Evolutionary conservation across 2,888 invertebrate genomes (phyloP).

Genomic region (Dryocosmus kuriphilus): DNA sequence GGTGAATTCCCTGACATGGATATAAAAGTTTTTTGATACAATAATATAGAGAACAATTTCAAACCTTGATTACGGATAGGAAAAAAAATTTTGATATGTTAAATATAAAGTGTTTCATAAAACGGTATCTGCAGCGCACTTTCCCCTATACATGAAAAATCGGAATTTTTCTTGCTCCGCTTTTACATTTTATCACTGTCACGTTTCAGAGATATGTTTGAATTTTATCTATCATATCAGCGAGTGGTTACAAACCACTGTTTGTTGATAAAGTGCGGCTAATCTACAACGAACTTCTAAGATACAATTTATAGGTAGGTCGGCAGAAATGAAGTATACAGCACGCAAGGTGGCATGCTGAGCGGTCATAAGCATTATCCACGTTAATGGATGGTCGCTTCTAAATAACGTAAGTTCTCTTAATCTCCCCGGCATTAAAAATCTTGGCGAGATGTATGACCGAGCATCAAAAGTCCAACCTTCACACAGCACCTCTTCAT

Average conservation of each 20-base stretch:
- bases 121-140: too few species aligned
- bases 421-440: slow-evolving; percentile 1
- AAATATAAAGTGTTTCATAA: too few species aligned
- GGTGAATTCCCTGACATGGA: too few species aligned
- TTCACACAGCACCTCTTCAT: neutral
- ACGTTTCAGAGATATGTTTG: neutral
- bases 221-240: neutral
- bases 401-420: slow-evolving; percentile 21
- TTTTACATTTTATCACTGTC: neutral
- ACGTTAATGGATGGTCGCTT: slow-evolving; percentile 3
- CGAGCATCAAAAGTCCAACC: neutral
- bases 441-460: neutral
- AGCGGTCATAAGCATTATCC: slow-evolving; percentile 23
- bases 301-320: slow-evolving; percentile 4
- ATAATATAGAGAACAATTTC: too few species aligned
- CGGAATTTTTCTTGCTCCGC: neutral
- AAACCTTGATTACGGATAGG: too few species aligned
- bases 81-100: too few species aligned
- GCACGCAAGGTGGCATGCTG: slow-evolving; percentile 24
- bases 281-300: neutral
- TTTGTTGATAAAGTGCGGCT: neutral
- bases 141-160: neutral
- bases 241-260: neutral
- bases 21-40: too few species aligned
- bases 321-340: slow-evolving; percentile 12